Percentiles rank a stretch among this genome's conserved stretches.
Evolutionary conservation across 2,113 vertebrate genomes (phyloP).

Genomic region (Megaleporinus macrocephalus): DNA sequence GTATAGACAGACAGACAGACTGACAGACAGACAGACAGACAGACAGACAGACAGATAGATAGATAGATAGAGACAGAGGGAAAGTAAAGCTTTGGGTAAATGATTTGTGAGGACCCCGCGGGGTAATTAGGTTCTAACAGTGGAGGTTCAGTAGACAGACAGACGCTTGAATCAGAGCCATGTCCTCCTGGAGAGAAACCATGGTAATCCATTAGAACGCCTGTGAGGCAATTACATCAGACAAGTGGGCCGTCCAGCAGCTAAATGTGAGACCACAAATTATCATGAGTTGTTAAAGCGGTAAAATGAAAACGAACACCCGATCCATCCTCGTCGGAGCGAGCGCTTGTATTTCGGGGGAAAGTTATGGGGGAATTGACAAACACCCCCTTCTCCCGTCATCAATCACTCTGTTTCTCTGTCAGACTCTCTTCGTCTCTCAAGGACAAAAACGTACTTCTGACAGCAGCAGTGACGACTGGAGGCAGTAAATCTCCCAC

Average conservation of each 20-base stretch:
- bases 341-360: conserved; percentile 28
- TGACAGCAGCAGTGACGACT: conserved; percentile 30
- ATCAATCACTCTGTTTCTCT: conserved; percentile 56
- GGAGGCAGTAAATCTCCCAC: conserved; percentile 29
- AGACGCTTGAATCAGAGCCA: conserved; percentile 21
- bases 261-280: conserved; percentile 51
- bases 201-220: conserved; percentile 30
- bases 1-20: too few relatives aligned
- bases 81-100: not conserved
- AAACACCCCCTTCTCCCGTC: conserved; percentile 43
- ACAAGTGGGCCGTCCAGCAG: conserved; percentile 26
- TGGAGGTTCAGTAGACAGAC: conserved; percentile 14
- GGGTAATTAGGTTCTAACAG: conserved; percentile 4
- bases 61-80: not conserved
- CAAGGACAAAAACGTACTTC: conserved; percentile 58
- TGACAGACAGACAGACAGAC: too few relatives aligned
- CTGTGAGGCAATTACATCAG: conserved; percentile 50
- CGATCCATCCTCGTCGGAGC: conserved; percentile 50
- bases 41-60: too few relatives aligned
- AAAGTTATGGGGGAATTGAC: conserved; percentile 57
- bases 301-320: conserved; percentile 47
- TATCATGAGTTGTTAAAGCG: conserved; percentile 58
- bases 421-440: conserved; percentile 56
- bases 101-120: not conserved
- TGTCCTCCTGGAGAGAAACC: conserved; percentile 10